Evolutionary conservation across 1,140 invertebrate genomes (phyloP).

Genomic region (Rhopalosiphum maidis): DNA sequence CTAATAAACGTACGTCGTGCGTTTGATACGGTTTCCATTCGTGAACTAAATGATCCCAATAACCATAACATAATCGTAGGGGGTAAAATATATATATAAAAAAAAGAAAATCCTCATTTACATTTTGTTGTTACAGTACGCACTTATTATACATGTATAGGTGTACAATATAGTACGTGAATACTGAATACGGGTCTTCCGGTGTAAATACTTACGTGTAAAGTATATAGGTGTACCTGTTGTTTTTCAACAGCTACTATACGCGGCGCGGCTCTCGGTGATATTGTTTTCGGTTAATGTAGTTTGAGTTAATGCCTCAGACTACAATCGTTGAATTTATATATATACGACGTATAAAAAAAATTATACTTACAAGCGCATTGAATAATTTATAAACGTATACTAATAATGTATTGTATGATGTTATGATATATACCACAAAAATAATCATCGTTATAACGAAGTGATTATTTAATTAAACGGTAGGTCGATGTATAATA

Average conservation of each 20-base stretch:
- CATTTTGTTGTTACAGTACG: not conserved
- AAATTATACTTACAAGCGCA: not conserved
- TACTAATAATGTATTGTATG: not conserved
- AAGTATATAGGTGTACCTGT: not conserved
- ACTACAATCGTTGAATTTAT: not conserved
- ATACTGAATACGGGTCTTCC: not conserved
- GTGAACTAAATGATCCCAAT: constrained; percentile 26
- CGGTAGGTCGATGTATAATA: not conserved
- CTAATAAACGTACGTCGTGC: not conserved
- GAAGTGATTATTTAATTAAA: constrained; percentile 10
- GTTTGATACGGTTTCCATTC: constrained; percentile 25
- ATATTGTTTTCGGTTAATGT: constrained; percentile 18
- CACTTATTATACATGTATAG: not conserved
- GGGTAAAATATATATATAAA: not conserved
- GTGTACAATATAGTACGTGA: not conserved
- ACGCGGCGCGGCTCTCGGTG: not conserved
- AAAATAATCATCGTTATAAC: not conserved
- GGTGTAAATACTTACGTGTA: not conserved
- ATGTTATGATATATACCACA: not conserved
- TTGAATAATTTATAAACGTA: constrained; percentile 28
- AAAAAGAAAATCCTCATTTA: not conserved
- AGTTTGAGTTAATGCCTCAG: not conserved
- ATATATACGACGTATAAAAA: not conserved
- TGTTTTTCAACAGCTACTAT: not conserved
- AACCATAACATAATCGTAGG: constrained; percentile 23